Percentiles rank a stretch among this genome's conserved stretches.
These are phyloP conservation scores for Dusona sp. DNA, from an alignment of 2,888 invertebrate genomes.

Conservation along the genomic window DNA sequence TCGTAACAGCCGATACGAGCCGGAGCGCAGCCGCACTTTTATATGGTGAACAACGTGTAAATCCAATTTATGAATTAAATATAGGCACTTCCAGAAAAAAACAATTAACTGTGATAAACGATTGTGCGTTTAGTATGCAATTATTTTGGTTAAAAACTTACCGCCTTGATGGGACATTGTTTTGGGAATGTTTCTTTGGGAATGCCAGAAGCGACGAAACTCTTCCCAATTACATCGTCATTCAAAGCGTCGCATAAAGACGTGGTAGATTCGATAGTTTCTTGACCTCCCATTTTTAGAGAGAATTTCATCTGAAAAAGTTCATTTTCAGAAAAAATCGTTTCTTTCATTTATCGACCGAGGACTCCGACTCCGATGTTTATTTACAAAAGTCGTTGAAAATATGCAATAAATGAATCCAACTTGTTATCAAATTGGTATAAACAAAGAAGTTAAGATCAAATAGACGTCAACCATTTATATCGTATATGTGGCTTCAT, in stretches of 20 bases:
- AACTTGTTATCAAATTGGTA: too few relatives aligned
- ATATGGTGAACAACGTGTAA: not conserved
- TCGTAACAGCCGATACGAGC: not conserved
- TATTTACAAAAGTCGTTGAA: too few relatives aligned
- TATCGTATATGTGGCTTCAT: too few relatives aligned
- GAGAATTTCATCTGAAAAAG: conserved; percentile 53
- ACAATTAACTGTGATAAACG: too few relatives aligned
- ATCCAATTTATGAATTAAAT: not conserved
- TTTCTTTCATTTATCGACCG: conserved; percentile 3
- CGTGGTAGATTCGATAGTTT: conserved; percentile 17
- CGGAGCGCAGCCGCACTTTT: too few relatives aligned
- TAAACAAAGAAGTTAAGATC: too few relatives aligned
- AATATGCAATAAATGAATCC: too few relatives aligned
- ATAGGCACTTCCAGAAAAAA: too few relatives aligned
- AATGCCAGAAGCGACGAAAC: conserved; percentile 53
- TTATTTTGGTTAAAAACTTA: conserved; percentile 35
- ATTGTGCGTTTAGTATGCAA: not conserved
- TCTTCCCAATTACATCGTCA: conserved; percentile 53
- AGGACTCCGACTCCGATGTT: too few relatives aligned
- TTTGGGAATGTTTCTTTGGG: conserved; percentile 64
- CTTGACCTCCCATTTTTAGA: not conserved
- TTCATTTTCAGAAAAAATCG: conserved; percentile 15
- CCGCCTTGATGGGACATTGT: conserved; percentile 61
- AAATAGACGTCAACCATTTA: too few relatives aligned
- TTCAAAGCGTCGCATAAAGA: conserved; percentile 57